Conservation (phyloP, 2,888 invertebrate species). For the Sarcophaga subvicina region DNA sequence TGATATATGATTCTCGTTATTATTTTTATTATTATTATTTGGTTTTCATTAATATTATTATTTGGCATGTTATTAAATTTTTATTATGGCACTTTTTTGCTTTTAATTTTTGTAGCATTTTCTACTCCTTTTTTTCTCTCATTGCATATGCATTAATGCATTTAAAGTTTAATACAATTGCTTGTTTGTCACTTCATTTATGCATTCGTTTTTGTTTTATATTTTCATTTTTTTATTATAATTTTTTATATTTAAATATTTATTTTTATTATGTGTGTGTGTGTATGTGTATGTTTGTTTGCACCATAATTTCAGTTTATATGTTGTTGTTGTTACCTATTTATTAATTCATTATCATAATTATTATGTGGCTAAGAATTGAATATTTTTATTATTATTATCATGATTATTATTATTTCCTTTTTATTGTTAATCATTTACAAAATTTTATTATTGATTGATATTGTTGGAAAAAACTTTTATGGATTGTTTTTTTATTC, state of each 20-base stretch:
- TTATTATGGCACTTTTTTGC: no score
- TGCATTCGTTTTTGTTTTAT: constrained; percentile 27
- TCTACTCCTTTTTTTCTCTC: constrained; percentile 25
- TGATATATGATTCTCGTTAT: constrained; percentile 16
- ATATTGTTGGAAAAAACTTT: no score
- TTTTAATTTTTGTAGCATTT: background rate
- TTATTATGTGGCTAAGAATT: constrained; percentile 35
- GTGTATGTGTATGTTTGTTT: constrained; percentile 35
- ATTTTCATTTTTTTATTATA: constrained; percentile 11
- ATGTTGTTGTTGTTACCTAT: constrained; percentile 19
- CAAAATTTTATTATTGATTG: no score
- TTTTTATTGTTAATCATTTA: no score
- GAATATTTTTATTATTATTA: constrained; percentile 29
- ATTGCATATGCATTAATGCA: constrained; percentile 14
- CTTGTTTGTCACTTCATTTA: constrained; percentile 50
- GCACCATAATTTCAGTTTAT: constrained; percentile 53
- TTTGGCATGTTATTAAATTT: background rate
- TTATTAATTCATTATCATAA: constrained; percentile 55
- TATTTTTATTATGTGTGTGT: background rate
- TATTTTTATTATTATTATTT: constrained; percentile 14
- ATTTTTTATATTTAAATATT: constrained; percentile 14
- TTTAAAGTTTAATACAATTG: constrained; percentile 24
- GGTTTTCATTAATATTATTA: constrained; percentile 18
- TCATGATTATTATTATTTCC: background rate
- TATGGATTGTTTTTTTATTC: no score